Conservation (phyloP, 2,797 vertebrate genomes). For the Gallinago stenura region DNA sequence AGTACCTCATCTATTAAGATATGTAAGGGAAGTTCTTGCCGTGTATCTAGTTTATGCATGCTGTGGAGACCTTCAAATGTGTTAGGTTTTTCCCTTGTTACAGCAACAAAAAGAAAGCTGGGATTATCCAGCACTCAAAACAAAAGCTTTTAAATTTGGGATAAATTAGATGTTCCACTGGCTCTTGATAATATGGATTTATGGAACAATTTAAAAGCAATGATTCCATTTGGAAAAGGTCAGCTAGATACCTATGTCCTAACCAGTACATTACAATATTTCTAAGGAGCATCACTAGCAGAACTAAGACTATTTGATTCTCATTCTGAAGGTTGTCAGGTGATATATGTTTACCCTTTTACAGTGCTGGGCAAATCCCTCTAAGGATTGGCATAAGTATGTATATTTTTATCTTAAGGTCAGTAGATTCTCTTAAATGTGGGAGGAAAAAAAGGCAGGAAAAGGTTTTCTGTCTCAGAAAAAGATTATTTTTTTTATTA, state of each 20-base stretch:
- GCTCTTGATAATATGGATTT: not conserved
- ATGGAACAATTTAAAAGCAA: not conserved
- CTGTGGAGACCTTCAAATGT: not conserved
- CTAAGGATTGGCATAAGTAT: not conserved
- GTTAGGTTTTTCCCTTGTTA: not conserved
- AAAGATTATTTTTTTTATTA: not conserved
- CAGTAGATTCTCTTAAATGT: not conserved
- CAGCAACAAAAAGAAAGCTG: not conserved
- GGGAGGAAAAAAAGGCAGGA: not conserved
- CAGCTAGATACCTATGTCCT: not conserved
- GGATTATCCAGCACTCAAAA: not conserved
- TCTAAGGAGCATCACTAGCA: not conserved
- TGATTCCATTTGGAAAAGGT: not conserved
- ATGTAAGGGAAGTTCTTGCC: not conserved
- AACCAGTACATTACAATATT: not conserved
- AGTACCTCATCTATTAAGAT: not conserved
- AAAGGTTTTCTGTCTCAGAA: not conserved
- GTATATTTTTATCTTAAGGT: not conserved
- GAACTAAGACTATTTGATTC: not conserved
- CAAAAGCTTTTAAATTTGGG: not conserved
- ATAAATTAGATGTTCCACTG: not conserved
- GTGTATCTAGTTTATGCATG: not conserved
- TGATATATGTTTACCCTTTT: not conserved
- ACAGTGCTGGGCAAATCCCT: not conserved
- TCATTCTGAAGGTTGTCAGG: not conserved